These are phyloP conservation scores for human (Homo sapiens) DNA, from an alignment of 2,113 vertebrate species.

Conservation along the genomic window GRCh38 chr6:45467501-45468000, in stretches of 20 bases:
- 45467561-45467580: too few species aligned
- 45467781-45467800: not conserved
- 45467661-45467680: not conserved
- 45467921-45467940: not conserved
- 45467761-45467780: slow-evolving; percentile 2
- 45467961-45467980: not conserved
- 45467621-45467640: not conserved
- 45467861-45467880: not conserved
- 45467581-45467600: not conserved
- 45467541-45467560: too few species aligned
- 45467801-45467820: not conserved
- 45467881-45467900: not conserved
- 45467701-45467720: not conserved
- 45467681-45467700: not conserved
- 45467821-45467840: not conserved
- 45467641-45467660: not conserved
- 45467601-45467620: too few species aligned
- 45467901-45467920: not conserved
- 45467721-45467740: not conserved
- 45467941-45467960: not conserved
- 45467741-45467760: not conserved
- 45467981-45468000: not conserved
- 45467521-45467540: too few species aligned
- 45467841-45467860: not conserved
- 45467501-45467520: too few species aligned